These are phyloP conservation scores for Amphipyra berbera DNA, from an alignment of 2,888 invertebrate genomes.

Conservation along the genomic window DNA sequence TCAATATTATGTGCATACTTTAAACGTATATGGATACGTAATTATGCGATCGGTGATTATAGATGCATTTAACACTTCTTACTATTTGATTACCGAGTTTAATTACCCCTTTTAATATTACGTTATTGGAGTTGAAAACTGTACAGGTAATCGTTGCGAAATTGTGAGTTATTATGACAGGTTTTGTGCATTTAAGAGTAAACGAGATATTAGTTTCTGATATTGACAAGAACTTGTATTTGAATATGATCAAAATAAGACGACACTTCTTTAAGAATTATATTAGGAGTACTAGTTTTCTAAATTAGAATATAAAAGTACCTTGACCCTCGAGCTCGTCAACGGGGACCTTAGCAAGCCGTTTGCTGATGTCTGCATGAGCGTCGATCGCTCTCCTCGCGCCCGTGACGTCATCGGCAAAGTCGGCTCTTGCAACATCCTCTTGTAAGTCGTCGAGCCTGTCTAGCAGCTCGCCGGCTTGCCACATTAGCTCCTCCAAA, in stretches of 20 bases:
- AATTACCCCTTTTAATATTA: constrained; percentile 33
- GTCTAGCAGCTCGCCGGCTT: constrained; percentile 97
- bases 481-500: constrained; percentile 98
- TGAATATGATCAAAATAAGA: no score
- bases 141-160: constrained; percentile 20
- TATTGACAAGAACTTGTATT: not conserved
- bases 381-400: constrained; percentile 97
- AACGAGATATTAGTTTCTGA: not conserved
- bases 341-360: constrained; percentile 97
- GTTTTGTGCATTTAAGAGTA: not conserved
- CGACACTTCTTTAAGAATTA: no score
- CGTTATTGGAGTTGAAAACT: constrained; percentile 69
- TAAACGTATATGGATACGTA: constrained; percentile 31
- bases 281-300: no score
- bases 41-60: constrained; percentile 43
- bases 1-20: constrained; percentile 48
- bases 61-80: constrained; percentile 41
- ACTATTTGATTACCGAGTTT: constrained; percentile 26
- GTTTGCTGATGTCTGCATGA: constrained; percentile 98
- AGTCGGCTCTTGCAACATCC: constrained; percentile 97
- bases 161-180: constrained; percentile 5
- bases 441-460: constrained; percentile 97
- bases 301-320: constrained; percentile 69
- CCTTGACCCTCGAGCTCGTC: constrained; percentile 98
- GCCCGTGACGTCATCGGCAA: constrained; percentile 97